Conservation (phyloP, 2,113 vertebrate species). For the human (Homo sapiens) region DNA sequence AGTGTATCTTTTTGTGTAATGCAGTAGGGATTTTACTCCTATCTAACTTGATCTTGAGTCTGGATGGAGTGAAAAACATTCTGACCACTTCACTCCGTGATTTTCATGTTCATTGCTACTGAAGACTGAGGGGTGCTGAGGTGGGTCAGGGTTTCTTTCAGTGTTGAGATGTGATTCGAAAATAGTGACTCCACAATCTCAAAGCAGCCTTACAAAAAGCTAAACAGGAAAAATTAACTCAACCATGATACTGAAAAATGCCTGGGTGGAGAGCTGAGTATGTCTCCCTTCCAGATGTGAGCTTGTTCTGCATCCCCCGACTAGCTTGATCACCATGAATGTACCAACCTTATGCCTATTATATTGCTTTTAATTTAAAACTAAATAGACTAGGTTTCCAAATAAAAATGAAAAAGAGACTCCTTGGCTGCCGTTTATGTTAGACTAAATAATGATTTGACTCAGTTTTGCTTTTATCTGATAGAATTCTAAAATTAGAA, state of each 20-base stretch:
- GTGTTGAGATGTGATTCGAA: background rate
- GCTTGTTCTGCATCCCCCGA: background rate
- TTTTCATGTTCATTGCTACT: background rate
- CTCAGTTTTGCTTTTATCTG: slow-evolving; percentile 66
- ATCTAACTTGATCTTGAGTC: background rate
- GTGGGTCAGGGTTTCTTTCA: background rate
- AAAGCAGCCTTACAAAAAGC: background rate
- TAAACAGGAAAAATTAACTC: background rate
- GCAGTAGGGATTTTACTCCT: background rate
- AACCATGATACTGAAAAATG: background rate
- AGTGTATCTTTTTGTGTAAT: background rate
- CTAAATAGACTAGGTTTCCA: background rate
- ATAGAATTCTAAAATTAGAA: slow-evolving; percentile 83
- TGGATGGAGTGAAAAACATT: background rate
- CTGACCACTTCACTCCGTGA: background rate
- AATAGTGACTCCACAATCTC: background rate
- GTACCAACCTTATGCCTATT: background rate
- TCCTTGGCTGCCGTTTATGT: slow-evolving; percentile 9
- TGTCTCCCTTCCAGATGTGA: background rate
- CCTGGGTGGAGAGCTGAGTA: background rate
- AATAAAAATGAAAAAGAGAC: slow-evolving; percentile 3
- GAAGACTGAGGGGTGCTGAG: background rate
- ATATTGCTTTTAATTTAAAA: slow-evolving; percentile 5
- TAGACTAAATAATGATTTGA: slow-evolving; percentile 70
- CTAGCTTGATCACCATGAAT: background rate